phyloP scores from a whole-genome alignment of 2,797 vertebrate species.

The Premnoplex brunnescens region DNA sequence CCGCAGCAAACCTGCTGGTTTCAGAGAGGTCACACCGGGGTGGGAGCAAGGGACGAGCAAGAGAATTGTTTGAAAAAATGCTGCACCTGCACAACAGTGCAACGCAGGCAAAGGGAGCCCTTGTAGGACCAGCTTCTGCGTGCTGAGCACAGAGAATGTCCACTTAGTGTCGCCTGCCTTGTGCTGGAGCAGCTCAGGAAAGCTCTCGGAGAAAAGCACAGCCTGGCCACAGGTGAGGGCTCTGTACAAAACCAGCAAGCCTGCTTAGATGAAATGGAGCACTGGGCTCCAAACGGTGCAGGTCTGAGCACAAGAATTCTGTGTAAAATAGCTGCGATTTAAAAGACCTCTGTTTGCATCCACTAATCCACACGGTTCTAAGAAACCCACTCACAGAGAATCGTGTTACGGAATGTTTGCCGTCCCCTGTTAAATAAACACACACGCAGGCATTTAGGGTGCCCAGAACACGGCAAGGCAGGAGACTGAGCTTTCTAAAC shows the following conservation, averaged over 20 bases:
- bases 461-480: neutral
- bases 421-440: neutral
- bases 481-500: neutral
- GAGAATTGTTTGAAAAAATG: neutral
- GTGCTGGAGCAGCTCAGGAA: neutral
- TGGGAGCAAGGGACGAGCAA: neutral
- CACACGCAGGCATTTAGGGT: accelerated
- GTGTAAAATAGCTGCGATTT: neutral
- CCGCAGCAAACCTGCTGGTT: neutral
- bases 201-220: neutral
- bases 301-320: neutral
- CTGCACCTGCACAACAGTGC: accelerated
- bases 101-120: accelerated
- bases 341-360: accelerated
- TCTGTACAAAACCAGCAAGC: neutral
- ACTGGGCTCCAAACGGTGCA: accelerated
- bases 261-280: accelerated
- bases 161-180: accelerated
- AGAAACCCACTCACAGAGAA: neutral
- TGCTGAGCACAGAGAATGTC: accelerated
- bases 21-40: accelerated
- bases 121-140: accelerated
- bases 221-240: neutral
- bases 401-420: neutral
- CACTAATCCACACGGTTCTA: accelerated